These are phyloP conservation scores for Numida meleagris DNA, from an alignment of 2,113 vertebrate species.

Conservation along the genomic window DNA sequence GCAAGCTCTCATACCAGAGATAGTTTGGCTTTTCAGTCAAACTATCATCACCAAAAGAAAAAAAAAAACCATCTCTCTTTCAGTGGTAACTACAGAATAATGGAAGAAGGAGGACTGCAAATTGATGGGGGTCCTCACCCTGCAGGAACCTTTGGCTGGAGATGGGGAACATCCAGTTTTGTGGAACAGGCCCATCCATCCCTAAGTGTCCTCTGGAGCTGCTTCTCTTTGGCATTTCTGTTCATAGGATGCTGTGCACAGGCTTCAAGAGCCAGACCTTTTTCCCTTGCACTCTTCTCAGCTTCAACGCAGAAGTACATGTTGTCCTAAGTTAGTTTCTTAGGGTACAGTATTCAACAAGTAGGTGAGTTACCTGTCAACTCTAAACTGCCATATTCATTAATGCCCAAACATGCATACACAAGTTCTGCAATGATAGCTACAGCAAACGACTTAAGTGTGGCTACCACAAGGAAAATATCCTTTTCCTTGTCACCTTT, in stretches of 20 bases:
- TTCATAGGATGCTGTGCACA: background rate
- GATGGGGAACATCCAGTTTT: background rate
- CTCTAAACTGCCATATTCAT: background rate
- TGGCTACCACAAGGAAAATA: background rate
- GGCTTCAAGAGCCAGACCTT: background rate
- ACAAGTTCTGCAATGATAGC: background rate
- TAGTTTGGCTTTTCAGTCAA: background rate
- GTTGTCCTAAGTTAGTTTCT: background rate
- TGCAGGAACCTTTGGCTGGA: background rate
- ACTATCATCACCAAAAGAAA: background rate
- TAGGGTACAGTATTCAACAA: background rate
- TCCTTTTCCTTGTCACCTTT: background rate
- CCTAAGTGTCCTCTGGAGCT: background rate
- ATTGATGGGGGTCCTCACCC: background rate
- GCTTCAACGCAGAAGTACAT: background rate
- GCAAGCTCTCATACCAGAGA: background rate
- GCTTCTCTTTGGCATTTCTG: background rate
- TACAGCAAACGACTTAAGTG: background rate
- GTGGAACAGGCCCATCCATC: background rate
- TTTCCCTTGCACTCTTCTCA: background rate
- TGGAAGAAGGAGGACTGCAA: background rate
- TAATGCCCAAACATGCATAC: background rate
- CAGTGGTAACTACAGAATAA: background rate
- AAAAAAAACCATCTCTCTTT: background rate
- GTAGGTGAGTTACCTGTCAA: background rate